A percentile compares a stretch with the other conserved stretches of the same genome.
phyloP scores from a whole-genome alignment of 1,140 invertebrate species.

The Saxidomus purpurata region DNA sequence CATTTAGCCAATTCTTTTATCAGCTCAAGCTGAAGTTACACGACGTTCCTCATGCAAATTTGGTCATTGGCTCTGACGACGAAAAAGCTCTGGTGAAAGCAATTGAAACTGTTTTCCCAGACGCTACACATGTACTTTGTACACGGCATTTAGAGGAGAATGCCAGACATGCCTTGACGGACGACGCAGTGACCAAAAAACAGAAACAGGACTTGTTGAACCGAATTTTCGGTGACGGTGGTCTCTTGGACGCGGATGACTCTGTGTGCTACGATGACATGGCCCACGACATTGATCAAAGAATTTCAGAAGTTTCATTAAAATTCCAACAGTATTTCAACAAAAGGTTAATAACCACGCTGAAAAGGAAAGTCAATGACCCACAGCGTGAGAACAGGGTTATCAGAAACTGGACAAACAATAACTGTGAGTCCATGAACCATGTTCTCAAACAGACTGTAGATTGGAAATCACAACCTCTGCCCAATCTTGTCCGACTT shows the following conservation, averaged over 20 bases:
- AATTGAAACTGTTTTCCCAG: constrained; percentile 44
- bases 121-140: constrained; percentile 64
- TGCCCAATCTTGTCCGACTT: background rate
- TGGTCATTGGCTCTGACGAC: constrained; percentile 58
- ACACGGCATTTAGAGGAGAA: constrained; percentile 52
- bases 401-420: background rate
- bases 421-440: background rate
- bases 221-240: constrained; percentile 5
- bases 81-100: constrained; percentile 62
- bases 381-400: background rate
- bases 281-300: background rate
- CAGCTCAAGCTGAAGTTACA: constrained; percentile 36
- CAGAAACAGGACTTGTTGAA: background rate
- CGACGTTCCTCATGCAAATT: background rate
- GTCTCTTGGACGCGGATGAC: background rate
- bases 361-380: background rate
- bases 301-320: background rate
- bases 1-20: constrained; percentile 40
- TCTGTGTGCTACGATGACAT: background rate
- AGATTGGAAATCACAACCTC: background rate
- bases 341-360: background rate
- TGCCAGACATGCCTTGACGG: background rate
- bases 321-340: constrained; percentile 38
- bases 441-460: background rate
- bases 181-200: background rate